Percentiles rank a stretch among this genome's conserved stretches.
These are phyloP conservation scores for Drosophila neotestacea DNA, from an alignment of 2,888 invertebrate species.

Conservation along the genomic window DNA sequence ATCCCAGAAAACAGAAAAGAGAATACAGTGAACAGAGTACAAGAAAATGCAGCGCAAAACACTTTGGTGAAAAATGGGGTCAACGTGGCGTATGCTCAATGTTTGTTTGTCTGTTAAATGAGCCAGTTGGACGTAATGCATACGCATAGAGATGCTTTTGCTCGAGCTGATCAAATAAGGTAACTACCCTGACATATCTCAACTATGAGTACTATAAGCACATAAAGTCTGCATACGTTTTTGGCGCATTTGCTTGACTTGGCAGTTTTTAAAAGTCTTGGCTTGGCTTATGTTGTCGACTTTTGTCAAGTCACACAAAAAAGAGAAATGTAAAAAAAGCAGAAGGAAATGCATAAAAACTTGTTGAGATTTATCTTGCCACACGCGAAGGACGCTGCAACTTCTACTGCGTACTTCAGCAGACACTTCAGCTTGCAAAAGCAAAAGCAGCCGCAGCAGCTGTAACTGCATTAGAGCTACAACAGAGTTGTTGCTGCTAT, in stretches of 20 bases:
- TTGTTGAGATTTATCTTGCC: conserved; percentile 80
- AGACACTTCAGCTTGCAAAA: conserved; percentile 19
- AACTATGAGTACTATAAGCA: conserved; percentile 8
- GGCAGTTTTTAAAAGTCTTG: conserved; percentile 51
- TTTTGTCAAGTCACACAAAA: conserved; percentile 58
- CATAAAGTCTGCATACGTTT: conserved; percentile 46
- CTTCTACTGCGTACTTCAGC: conserved; percentile 27
- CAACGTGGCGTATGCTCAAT: conserved; percentile 69
- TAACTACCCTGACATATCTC: conserved; percentile 21
- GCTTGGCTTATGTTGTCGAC: conserved; percentile 69
- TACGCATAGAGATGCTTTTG: conserved; percentile 8
- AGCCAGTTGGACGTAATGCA: conserved; percentile 44
- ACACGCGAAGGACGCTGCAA: conserved; percentile 62
- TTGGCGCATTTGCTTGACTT: conserved; percentile 59
- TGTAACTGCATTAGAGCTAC: conserved; percentile 63
- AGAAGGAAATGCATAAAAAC: conserved; percentile 69
- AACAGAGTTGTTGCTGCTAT: conserved; percentile 1
- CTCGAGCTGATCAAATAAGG: conserved; percentile 48
- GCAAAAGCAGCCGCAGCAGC: conserved; percentile 41
- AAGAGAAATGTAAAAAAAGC: conserved; percentile 17
- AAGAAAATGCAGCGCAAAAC: conserved; percentile 32
- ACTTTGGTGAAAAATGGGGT: conserved; percentile 54
- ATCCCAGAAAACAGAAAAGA: conserved; percentile 11
- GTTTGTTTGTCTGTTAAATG: conserved; percentile 65
- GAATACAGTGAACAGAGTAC: conserved; percentile 31